Conservation (phyloP, 1,140 invertebrate species). For the Acromyrmex echinatior region DNA sequence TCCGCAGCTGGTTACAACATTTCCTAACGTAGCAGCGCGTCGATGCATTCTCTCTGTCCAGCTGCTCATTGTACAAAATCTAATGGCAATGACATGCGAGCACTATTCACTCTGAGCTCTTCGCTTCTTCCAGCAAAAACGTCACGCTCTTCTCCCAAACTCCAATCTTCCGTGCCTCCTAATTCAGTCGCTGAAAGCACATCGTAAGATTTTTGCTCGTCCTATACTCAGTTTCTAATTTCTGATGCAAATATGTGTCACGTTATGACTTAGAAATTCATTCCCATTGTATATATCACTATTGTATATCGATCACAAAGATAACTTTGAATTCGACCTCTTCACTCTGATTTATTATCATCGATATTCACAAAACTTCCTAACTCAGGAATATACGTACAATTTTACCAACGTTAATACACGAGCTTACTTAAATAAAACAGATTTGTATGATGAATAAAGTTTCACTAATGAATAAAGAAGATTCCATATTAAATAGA, state of each 20-base stretch:
- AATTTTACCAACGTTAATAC: not conserved
- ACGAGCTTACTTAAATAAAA: not conserved
- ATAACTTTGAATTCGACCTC: not conserved
- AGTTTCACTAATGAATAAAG: too few relatives aligned
- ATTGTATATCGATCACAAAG: not conserved
- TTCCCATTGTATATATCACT: not conserved
- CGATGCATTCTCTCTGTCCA: slow-evolving; percentile 96
- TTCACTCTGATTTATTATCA: not conserved
- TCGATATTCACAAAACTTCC: not conserved
- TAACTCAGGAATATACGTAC: not conserved
- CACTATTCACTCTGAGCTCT: not conserved
- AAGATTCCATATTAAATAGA: too few relatives aligned
- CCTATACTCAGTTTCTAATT: not conserved
- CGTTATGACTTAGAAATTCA: not conserved
- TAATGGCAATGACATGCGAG: slow-evolving; percentile 37
- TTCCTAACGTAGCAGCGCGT: slow-evolving; percentile 94
- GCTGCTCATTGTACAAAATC: slow-evolving; percentile 90
- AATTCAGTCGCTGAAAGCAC: slow-evolving; percentile 17
- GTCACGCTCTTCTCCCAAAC: not conserved
- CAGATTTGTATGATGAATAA: not conserved
- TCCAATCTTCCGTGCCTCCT: not conserved
- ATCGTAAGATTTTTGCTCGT: not conserved
- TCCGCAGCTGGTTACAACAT: slow-evolving; percentile 95
- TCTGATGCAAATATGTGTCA: not conserved
- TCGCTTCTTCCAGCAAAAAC: not conserved